Conservation (phyloP, 2,888 invertebrate species). For the Zele albiditarsus region DNA sequence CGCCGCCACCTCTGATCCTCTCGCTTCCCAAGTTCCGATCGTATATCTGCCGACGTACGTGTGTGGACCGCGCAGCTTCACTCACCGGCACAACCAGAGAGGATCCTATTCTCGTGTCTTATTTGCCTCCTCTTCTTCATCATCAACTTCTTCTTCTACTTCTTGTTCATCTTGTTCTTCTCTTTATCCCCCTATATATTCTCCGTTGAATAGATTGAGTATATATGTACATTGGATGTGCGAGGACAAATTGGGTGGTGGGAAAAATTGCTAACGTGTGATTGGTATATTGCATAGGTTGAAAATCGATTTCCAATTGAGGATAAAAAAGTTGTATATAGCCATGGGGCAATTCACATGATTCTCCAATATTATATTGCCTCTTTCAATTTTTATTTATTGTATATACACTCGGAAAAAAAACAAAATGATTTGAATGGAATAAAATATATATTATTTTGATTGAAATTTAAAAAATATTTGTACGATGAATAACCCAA, state of each 20-base stretch:
- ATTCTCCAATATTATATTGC: slow-evolving; percentile 7
- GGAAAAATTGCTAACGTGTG: slow-evolving; percentile 9
- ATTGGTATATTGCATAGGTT: slow-evolving; percentile 13
- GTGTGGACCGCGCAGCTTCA: slow-evolving; percentile 26
- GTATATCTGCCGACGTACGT: slow-evolving; percentile 53
- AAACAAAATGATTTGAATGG: no score
- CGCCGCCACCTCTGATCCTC: slow-evolving; percentile 57
- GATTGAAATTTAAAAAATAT: no score
- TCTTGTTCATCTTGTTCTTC: background rate
- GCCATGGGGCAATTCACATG: slow-evolving; percentile 11
- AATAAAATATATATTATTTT: no score
- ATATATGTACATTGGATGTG: slow-evolving; percentile 11
- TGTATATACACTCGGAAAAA: background rate
- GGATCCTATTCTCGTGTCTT: slow-evolving; percentile 10
- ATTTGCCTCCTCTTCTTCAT: slow-evolving; percentile 8
- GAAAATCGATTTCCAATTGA: slow-evolving; percentile 13
- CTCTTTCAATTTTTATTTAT: slow-evolving; percentile 5
- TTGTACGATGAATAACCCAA: no score
- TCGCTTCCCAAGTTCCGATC: slow-evolving; percentile 47
- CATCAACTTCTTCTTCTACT: slow-evolving; percentile 14
- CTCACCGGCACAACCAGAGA: slow-evolving; percentile 19
- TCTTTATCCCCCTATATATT: slow-evolving; percentile 1
- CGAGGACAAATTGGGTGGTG: slow-evolving; percentile 4
- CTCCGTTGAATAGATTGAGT: slow-evolving; percentile 15
- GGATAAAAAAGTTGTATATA: slow-evolving; percentile 2